Percentiles rank a stretch among this genome's conserved stretches.
These are phyloP conservation scores for Meandrusa payeni DNA, from an alignment of 2,888 invertebrate species.

Conservation along the genomic window DNA sequence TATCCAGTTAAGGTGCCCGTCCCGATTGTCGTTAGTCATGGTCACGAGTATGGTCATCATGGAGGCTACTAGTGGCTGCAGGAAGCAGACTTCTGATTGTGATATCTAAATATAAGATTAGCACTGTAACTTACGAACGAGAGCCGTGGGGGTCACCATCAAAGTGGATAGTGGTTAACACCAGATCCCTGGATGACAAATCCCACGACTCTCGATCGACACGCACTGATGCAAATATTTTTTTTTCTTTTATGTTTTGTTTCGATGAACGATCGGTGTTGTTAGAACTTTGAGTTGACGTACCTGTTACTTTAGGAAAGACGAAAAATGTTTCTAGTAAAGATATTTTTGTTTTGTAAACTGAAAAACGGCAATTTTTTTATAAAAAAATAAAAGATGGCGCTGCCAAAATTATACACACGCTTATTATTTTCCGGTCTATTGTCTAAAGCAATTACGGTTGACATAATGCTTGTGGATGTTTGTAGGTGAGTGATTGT, in stretches of 20 bases:
- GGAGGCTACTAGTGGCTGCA: constrained; percentile 78
- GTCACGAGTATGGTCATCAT: constrained; percentile 76
- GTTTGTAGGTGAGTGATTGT: constrained; percentile 61
- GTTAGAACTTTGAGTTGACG: constrained; percentile 67
- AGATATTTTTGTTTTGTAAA: constrained; percentile 37
- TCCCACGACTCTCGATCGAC: constrained; percentile 52
- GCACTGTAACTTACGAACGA: constrained; percentile 57
- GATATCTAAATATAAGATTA: constrained; percentile 78
- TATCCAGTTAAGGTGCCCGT: constrained; percentile 86
- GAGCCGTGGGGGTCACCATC: constrained; percentile 50
- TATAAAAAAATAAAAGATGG: constrained; percentile 56
- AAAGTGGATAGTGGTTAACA: constrained; percentile 53
- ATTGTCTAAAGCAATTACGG: constrained; percentile 41
- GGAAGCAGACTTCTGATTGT: constrained; percentile 77
- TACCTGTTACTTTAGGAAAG: constrained; percentile 74
- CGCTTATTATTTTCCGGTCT: constrained; percentile 43
- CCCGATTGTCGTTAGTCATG: constrained; percentile 79
- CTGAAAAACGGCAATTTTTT: constrained; percentile 47
- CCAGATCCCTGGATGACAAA: constrained; percentile 44
- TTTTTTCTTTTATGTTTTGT: constrained; percentile 56
- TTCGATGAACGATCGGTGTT: constrained; percentile 57
- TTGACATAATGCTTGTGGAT: constrained; percentile 43
- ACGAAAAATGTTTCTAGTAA: constrained; percentile 39
- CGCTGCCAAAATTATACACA: constrained; percentile 47
- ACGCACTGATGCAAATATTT: constrained; percentile 61